Evolutionary conservation across 2,113 vertebrate species (phyloP).

Genomic region (Pachycephala philippinensis): DNA sequence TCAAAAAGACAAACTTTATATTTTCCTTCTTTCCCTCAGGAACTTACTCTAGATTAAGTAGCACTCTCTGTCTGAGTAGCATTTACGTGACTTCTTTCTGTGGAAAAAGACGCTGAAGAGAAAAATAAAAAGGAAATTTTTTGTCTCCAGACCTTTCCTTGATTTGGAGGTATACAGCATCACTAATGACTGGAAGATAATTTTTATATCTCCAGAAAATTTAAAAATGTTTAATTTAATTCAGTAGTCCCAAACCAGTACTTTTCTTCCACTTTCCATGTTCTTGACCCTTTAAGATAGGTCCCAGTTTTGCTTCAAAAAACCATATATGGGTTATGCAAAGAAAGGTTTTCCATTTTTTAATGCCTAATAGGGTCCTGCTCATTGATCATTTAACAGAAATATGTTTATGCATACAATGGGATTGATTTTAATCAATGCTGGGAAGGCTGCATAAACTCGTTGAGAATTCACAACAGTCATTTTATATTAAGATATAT

Average conservation of each 20-base stretch:
- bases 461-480: neutral
- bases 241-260: neutral
- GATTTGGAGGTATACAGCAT: neutral
- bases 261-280: neutral
- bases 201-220: neutral
- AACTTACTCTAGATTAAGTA: neutral
- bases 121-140: neutral
- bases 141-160: neutral
- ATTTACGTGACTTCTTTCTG: neutral
- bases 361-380: neutral
- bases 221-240: neutral
- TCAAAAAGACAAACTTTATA: neutral
- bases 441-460: neutral
- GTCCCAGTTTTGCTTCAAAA: neutral
- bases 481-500: neutral
- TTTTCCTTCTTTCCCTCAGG: neutral
- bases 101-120: neutral
- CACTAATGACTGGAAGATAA: neutral
- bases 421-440: neutral
- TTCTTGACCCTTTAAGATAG: neutral
- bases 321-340: neutral
- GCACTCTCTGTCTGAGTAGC: neutral
- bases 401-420: neutral
- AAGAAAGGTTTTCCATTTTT: neutral
- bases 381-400: neutral